Percentiles rank a stretch among this genome's conserved stretches.
Conservation (phyloP, 2,888 invertebrate genomes). For the Micoletzkya japonica region DNA sequence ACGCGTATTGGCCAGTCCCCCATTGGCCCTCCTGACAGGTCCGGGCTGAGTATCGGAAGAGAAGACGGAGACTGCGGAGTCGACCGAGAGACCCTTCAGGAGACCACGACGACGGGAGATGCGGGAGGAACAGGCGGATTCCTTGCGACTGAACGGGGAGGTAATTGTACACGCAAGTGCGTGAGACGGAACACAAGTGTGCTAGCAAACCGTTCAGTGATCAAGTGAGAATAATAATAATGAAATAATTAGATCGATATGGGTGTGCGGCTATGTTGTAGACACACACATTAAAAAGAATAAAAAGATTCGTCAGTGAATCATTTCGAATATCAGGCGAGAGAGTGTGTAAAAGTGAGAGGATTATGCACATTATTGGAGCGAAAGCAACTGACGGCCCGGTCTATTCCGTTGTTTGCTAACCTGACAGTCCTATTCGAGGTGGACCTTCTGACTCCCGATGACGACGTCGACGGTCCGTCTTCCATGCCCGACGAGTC, state of each 20-base stretch:
- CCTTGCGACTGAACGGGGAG: conserved; percentile 10
- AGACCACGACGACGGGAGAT: conserved; percentile 7
- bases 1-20: conserved; percentile 12
- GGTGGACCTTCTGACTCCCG: conserved; percentile 3
- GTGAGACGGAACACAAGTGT: too few relatives aligned
- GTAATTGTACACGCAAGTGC: neutral
- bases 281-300: too few relatives aligned
- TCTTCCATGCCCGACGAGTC: conserved; percentile 22
- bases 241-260: too few relatives aligned
- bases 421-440: conserved; percentile 23
- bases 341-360: too few relatives aligned
- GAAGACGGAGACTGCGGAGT: conserved; percentile 39
- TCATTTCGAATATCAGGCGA: too few relatives aligned
- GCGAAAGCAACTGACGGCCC: neutral
- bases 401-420: too few relatives aligned
- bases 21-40: conserved; percentile 6
- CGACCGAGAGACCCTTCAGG: conserved; percentile 33
- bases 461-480: conserved; percentile 10
- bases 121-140: conserved; percentile 26
- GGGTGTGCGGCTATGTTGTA: too few relatives aligned
- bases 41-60: conserved; percentile 24
- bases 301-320: too few relatives aligned
- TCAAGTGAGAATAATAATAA: too few relatives aligned
- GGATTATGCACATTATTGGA: too few relatives aligned
- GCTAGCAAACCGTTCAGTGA: too few relatives aligned